These are phyloP conservation scores for Epinephelus awoara DNA, from an alignment of 2,797 vertebrate species.

Conservation along the genomic window DNA sequence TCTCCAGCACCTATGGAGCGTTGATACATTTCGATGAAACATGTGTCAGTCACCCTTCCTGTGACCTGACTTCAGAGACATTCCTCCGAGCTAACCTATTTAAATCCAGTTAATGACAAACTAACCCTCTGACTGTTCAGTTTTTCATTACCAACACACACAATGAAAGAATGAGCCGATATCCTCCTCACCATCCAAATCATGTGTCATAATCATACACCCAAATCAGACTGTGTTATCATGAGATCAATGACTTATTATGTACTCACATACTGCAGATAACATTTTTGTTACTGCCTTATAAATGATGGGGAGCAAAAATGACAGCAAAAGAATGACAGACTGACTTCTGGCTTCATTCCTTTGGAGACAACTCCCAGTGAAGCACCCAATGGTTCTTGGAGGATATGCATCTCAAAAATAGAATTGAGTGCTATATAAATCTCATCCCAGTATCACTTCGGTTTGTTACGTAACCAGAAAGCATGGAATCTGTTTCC, in stretches of 20 bases:
- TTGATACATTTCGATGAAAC: not conserved
- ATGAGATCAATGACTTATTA: not conserved
- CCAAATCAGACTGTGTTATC: not conserved
- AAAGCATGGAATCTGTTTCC: no score
- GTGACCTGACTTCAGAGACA: not conserved
- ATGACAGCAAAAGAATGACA: no score
- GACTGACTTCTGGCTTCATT: no score
- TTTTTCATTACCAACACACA: not conserved
- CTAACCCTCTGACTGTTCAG: not conserved
- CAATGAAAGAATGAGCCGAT: not conserved
- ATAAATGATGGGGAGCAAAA: not conserved
- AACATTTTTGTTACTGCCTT: not conserved
- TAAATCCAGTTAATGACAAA: conserved; percentile 7
- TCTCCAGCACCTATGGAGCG: rapidly evolving
- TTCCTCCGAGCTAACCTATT: not conserved
- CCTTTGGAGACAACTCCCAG: no score
- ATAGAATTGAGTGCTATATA: no score
- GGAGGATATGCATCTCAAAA: no score
- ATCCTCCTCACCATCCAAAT: not conserved
- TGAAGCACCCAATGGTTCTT: no score
- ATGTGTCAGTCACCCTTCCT: not conserved
- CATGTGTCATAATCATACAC: not conserved
- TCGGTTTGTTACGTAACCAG: no score
- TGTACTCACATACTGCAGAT: not conserved
- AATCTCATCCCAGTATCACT: no score